Evolutionary conservation across 1,140 invertebrate genomes (phyloP), one percentile per base, ranked within the genome.

Genomic region (Drosophila yakuba): DNA sequence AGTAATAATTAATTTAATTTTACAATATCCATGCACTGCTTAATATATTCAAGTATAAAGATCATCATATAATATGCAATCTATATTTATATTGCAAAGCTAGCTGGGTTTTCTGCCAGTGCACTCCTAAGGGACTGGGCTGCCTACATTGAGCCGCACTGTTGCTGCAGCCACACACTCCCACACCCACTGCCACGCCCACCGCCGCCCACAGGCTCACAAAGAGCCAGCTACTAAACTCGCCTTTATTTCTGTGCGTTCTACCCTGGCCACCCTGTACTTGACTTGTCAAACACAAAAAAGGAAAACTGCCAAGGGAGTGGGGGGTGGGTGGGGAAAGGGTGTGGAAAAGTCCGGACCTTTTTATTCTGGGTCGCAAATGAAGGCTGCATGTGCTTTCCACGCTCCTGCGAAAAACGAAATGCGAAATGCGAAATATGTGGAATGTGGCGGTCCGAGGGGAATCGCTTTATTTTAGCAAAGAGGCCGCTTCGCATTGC

Each of bases 261-360:
- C 43, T 52, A 3, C 12, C 32, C 32, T 8, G 32, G 50, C 54
- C 77, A 62, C 58, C 68, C 80, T 59, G 55, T 61, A 77, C 85
- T 83, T 85, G 83, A 86, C 82, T 86, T 82, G 75, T 66, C 83
- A 86, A 82, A 86, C 59, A 80, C 55, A 54, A 52, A 35, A 47
- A 17, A 55, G 35, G 35, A 10, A 75, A 68, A 45, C 47, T 43
- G 23, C 20, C 38, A 10, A 28, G 36, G 12, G 17, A 48, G 2
- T n/a, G 52, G n/a, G 15, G 20, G 1, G n/a, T 47, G n/a, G 15
- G 20, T 5, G 3, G 23, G 23, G 35, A 36, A 2, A 8, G 35
- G 11, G 35, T 5, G 8, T n/a, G 52, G n/a, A 14, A 28, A 17
- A 20, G 28, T 25, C 28, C 38, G 38, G 39, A 50, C 64, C 68